Conservation (phyloP, 1,140 invertebrate species). For the Zaprionus davidi region DNA sequence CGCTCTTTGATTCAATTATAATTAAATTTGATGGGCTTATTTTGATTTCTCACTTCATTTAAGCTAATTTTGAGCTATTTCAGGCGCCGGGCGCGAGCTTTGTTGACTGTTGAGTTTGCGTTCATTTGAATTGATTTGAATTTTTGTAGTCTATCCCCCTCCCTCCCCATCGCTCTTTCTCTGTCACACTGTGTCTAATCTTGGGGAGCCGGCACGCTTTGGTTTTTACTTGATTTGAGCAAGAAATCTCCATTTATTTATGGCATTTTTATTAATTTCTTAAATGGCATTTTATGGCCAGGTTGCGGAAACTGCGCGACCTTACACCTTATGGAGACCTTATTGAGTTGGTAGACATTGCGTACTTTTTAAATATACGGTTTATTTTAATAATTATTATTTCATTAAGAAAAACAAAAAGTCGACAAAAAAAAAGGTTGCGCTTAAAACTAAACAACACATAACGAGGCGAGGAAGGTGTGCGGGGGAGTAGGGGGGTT, state of each 20-base stretch:
- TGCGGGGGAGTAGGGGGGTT: neutral
- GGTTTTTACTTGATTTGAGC: conserved; percentile 42
- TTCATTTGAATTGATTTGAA: conserved; percentile 40
- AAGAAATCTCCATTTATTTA: conserved; percentile 64
- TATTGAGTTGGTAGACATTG: conserved; percentile 1
- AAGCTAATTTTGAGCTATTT: conserved; percentile 72
- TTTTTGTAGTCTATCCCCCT: conserved; percentile 31
- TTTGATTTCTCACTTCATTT: conserved; percentile 81
- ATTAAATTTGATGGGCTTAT: conserved; percentile 79
- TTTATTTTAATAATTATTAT: conserved; percentile 44
- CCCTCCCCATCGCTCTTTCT: conserved; percentile 30
- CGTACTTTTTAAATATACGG: conserved; percentile 62
- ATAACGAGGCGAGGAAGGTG: conserved; percentile 17
- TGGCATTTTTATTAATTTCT: conserved; percentile 77
- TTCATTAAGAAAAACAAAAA: conserved; percentile 55
- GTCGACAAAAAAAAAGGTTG: conserved; percentile 18
- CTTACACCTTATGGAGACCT: conserved; percentile 25
- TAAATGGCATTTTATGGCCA: conserved; percentile 56
- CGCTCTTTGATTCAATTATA: conserved; percentile 66
- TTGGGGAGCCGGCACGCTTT: neutral
- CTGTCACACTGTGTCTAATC: conserved; percentile 13
- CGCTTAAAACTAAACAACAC: conserved; percentile 75
- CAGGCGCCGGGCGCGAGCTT: conserved; percentile 40
- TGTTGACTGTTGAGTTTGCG: conserved; percentile 26
- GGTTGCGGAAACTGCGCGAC: conserved; percentile 48